phyloP scores from a whole-genome alignment of 2,797 vertebrate genomes.

The Gymnocypris eckloni region DNA sequence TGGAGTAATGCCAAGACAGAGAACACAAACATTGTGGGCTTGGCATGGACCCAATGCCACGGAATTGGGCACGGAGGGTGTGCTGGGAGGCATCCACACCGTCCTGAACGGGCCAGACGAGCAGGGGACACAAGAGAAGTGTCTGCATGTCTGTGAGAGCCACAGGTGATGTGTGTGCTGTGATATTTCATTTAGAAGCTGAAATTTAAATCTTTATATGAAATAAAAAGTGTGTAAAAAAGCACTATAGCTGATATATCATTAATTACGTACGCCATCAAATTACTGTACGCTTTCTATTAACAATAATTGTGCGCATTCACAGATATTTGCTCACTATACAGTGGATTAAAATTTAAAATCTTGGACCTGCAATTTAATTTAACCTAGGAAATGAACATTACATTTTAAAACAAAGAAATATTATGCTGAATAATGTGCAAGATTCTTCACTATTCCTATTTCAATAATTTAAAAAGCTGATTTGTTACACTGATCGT shows the following conservation, averaged over 20 bases:
- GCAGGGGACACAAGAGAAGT: not conserved
- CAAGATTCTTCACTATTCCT: not conserved
- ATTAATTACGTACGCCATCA: not conserved
- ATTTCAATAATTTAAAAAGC: not conserved
- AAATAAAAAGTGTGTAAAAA: not conserved
- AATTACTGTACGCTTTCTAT: not conserved
- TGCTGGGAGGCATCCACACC: constrained; percentile 67
- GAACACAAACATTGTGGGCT: constrained; percentile 71
- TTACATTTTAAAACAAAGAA: not conserved
- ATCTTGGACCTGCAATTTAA: not conserved
- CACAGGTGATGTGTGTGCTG: constrained; percentile 16
- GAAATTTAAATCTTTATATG: not conserved
- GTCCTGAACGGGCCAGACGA: constrained; percentile 47
- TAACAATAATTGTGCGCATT: not conserved
- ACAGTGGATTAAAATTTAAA: no score
- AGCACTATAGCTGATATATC: not conserved
- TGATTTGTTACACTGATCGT: not conserved
- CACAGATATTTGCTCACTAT: not conserved
- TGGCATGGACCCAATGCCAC: constrained; percentile 67
- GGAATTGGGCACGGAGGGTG: constrained; percentile 63
- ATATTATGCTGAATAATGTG: not conserved
- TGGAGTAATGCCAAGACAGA: constrained; percentile 71
- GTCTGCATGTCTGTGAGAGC: constrained; percentile 15
- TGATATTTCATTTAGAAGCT: not conserved
- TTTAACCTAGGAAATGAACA: not conserved